Conservation (phyloP, 2,797 vertebrate genomes). For the Coilia nasus region DNA sequence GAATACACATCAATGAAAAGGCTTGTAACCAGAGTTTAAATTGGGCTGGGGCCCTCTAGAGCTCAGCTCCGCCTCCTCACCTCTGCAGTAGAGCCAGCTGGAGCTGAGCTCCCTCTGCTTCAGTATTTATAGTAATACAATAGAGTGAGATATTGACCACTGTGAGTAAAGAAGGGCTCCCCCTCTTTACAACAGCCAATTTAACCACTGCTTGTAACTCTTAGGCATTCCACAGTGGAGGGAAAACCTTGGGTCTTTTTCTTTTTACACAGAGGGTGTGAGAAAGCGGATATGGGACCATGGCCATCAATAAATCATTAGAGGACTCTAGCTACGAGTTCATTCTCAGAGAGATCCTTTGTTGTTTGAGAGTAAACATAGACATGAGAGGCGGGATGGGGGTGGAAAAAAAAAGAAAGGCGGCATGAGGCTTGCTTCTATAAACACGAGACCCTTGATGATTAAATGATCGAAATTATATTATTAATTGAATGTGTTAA, state of each 20-base stretch:
- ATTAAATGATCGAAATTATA: conserved; percentile 7
- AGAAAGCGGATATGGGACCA: conserved; percentile 44
- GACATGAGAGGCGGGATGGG: neutral
- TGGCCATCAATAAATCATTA: conserved; percentile 50
- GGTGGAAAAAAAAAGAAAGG: neutral
- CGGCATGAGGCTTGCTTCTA: neutral
- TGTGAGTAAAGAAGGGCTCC: too few relatives aligned
- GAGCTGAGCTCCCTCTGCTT: too few relatives aligned
- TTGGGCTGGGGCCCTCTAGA: too few relatives aligned
- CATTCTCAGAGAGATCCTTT: conserved; percentile 31
- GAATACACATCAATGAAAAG: conserved; percentile 38
- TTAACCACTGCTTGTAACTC: neutral
- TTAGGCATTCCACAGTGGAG: conserved; percentile 19
- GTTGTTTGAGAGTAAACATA: conserved; percentile 34
- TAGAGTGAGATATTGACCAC: too few relatives aligned
- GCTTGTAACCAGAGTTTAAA: conserved; percentile 26
- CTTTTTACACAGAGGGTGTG: conserved; percentile 39
- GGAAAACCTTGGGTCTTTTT: conserved; percentile 17
- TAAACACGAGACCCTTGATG: conserved; percentile 12
- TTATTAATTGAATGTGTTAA: neutral
- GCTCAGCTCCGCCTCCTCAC: too few relatives aligned
- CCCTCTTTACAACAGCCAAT: too few relatives aligned
- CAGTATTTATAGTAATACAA: too few relatives aligned
- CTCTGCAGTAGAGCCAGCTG: too few relatives aligned
- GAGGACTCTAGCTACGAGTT: conserved; percentile 30